Evolutionary conservation across 2,888 invertebrate species (phyloP).

Genomic region (Mylabris sibirica): DNA sequence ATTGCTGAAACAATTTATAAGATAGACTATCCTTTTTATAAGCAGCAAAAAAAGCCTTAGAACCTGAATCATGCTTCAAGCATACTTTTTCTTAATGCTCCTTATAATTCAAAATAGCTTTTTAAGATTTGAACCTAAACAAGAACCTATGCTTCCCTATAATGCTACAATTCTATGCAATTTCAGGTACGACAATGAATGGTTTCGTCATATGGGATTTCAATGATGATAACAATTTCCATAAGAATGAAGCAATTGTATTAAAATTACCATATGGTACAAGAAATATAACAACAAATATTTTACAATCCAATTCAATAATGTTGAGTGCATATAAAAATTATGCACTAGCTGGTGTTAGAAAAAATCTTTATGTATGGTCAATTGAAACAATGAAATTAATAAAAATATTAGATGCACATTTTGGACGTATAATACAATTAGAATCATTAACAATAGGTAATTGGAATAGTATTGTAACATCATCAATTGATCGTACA

Average conservation of each 20-base stretch:
- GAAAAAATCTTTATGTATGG: constrained; percentile 95
- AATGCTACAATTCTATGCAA: too few relatives aligned
- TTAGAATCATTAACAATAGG: constrained; percentile 86
- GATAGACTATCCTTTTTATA: too few relatives aligned
- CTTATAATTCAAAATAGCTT: too few relatives aligned
- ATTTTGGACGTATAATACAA: constrained; percentile 95
- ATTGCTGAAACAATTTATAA: too few relatives aligned
- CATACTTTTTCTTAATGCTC: too few relatives aligned
- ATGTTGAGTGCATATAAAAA: constrained; percentile 90
- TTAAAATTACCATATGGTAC: constrained; percentile 84
- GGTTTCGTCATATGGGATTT: constrained; percentile 87
- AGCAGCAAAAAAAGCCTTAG: too few relatives aligned
- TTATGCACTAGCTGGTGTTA: constrained; percentile 94
- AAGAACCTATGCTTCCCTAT: too few relatives aligned
- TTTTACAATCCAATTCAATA: constrained; percentile 89
- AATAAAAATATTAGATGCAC: constrained; percentile 93
- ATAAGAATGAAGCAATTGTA: constrained; percentile 67
- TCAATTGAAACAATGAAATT: constrained; percentile 80
- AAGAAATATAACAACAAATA: constrained; percentile 90
- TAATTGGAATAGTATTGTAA: constrained; percentile 93
- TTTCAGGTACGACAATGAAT: constrained; percentile 76
- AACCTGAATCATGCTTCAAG: too few relatives aligned
- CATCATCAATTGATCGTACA: constrained; percentile 96
- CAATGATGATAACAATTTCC: constrained; percentile 62
- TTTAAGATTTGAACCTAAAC: too few relatives aligned